These are phyloP conservation scores for Meiosimyza decipiens DNA, from an alignment of 2,888 invertebrate species.

Conservation along the genomic window DNA sequence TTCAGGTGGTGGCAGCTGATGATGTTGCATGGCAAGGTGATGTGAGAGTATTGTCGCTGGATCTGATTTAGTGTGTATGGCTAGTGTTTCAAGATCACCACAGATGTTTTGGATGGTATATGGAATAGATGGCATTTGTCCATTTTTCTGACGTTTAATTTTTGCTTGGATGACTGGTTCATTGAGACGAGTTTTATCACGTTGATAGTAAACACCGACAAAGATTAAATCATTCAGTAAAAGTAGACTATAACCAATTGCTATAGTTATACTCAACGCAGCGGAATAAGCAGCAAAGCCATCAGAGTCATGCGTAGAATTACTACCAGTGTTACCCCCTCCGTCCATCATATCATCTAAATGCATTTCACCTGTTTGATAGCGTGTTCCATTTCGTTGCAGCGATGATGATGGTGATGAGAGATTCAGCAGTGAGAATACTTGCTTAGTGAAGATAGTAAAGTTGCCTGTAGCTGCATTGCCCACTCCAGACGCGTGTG, in stretches of 20 bases:
- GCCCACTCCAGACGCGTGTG: constrained; percentile 53
- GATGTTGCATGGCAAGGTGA: constrained; percentile 80
- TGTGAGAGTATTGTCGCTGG: constrained; percentile 80
- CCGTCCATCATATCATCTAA: constrained; percentile 61
- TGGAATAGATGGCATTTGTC: constrained; percentile 92
- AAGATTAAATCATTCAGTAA: constrained; percentile 94
- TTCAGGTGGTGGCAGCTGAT: constrained; percentile 86
- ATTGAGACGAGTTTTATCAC: constrained; percentile 83
- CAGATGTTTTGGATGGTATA: constrained; percentile 88
- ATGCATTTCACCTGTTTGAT: constrained; percentile 55
- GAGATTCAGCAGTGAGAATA: constrained; percentile 65
- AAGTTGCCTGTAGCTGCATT: constrained; percentile 63
- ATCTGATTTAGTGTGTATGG: constrained; percentile 73
- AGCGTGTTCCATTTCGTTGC: constrained; percentile 60
- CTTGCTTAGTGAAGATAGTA: constrained; percentile 66
- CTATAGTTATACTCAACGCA: constrained; percentile 91
- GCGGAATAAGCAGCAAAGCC: constrained; percentile 92
- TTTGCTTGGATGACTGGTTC: constrained; percentile 70
- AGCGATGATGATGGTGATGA: constrained; percentile 65
- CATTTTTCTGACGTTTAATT: constrained; percentile 83
- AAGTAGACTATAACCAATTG: constrained; percentile 91
- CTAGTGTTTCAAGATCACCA: constrained; percentile 79
- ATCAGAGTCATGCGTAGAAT: constrained; percentile 76
- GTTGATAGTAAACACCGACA: constrained; percentile 93
- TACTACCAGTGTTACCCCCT: constrained; percentile 63